Evolutionary conservation across 1,140 invertebrate species (phyloP).

Genomic region (Ganaspis sp.): DNA sequence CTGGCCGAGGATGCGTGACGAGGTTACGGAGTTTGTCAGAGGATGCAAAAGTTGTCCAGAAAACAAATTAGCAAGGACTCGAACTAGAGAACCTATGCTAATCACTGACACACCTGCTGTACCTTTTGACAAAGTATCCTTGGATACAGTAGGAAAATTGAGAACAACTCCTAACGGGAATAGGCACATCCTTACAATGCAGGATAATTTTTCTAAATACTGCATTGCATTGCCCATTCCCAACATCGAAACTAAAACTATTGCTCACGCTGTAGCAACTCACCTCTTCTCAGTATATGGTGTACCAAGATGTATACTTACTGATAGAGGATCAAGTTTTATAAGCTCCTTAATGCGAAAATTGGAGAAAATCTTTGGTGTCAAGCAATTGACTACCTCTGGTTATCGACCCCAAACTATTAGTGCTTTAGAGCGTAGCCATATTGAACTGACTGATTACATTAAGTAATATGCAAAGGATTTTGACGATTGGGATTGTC

Average conservation of each 20-base stretch:
- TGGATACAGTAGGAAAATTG: no score
- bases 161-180: no score
- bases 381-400: conserved; percentile 34
- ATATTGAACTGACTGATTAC: conserved; percentile 33
- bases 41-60: no score
- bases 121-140: no score
- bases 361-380: conserved; percentile 32
- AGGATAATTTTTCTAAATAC: not conserved
- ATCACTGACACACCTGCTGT: no score
- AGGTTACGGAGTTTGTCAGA: no score
- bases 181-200: no score
- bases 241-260: conserved; percentile 1
- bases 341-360: conserved; percentile 40
- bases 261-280: conserved; percentile 24
- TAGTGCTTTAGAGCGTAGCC: conserved; percentile 35
- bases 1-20: no score
- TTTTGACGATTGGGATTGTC: conserved; percentile 32
- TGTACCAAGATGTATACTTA: conserved; percentile 47
- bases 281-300: conserved; percentile 38
- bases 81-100: no score
- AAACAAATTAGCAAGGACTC: no score
- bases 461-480: conserved; percentile 33
- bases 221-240: conserved; percentile 7
- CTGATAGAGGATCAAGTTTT: conserved; percentile 59
- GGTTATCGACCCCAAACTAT: conserved; percentile 34